Conservation (phyloP, 2,797 vertebrate genomes). For the Varecia variegata region DNA sequence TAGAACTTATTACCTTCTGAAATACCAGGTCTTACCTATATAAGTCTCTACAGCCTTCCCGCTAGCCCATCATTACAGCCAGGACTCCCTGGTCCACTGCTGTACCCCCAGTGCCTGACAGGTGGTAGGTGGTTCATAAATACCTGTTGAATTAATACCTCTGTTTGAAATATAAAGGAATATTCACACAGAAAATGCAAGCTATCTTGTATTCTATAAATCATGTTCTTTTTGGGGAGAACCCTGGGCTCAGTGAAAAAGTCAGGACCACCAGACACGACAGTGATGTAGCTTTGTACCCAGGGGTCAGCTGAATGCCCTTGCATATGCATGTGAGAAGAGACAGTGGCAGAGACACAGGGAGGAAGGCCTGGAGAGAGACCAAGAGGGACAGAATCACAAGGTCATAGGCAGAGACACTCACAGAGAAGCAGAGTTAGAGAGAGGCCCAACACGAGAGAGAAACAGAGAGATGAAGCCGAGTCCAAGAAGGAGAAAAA, state of each 20-base stretch:
- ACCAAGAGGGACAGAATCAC: accelerated
- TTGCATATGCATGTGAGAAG: accelerated
- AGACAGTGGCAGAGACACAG: neutral
- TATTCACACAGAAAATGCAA: neutral
- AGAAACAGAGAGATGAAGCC: neutral
- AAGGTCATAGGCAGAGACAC: neutral
- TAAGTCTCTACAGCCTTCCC: accelerated
- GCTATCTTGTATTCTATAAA: accelerated
- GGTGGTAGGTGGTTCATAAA: accelerated
- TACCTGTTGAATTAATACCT: neutral
- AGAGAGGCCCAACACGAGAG: neutral
- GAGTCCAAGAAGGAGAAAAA: accelerated
- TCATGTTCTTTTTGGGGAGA: neutral
- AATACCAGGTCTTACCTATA: neutral
- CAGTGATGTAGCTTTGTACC: accelerated
- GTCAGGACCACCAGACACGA: accelerated
- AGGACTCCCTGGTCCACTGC: neutral
- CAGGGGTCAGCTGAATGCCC: accelerated
- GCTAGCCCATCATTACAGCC: accelerated
- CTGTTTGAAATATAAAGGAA: neutral
- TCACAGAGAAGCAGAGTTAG: neutral
- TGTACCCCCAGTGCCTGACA: neutral
- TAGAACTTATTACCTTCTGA: neutral
- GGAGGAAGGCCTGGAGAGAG: neutral
- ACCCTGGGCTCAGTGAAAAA: neutral